Evolutionary conservation across 2,113 vertebrate species (phyloP), one percentile per base, ranked within the genome.

Genomic region (Pavo muticus): DNA sequence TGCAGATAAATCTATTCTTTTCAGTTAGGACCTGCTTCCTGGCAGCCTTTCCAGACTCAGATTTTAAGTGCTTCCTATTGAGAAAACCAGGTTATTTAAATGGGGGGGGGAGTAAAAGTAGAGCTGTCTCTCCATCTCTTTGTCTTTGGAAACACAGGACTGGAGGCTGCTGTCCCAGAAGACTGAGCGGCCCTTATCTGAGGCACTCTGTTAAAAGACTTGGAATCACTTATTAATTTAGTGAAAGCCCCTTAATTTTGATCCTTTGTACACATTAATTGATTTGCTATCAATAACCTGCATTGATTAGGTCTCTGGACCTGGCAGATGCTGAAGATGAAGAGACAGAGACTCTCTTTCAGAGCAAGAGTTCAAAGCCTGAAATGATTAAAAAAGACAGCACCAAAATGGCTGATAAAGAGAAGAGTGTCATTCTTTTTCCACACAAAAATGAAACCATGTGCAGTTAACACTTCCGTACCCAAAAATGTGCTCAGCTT

Each of bases 261-360:
- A 96, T 96, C 87, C 61, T 96, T 96, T 97, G 93, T 96, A 90
- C 90, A 91, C 93, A 96, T 95, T 97, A 97, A 97, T 95, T 96
- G 97, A 97, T 97, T 97, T 97, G 95, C 94, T 97, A 96, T 96
- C 96, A 97, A 97, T 97, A 96, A 96, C 90, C 82, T 83, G 82
- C 95, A 97, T 96, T 97, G 96, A 97, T 96, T 92, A 97, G 96
- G 90, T 73, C 77, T 97, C 54, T 44, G 87, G 92, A 92, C 87
- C 93, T 96, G 94, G 91, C 94, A 97, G 96, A 63, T 1, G 1
- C 76, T 77, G 88, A 96, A 95, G 91, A 96, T 90, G 94, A 94
- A 96, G 95, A 93, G 84, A 92, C 79, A 92, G 87, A 87, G 83
- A 50, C 35, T 90, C 85, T 88, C 82, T 97, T 88, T 97, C 95